phyloP scores from a whole-genome alignment of 2,797 vertebrate genomes.

The Spheniscus humboldti region DNA sequence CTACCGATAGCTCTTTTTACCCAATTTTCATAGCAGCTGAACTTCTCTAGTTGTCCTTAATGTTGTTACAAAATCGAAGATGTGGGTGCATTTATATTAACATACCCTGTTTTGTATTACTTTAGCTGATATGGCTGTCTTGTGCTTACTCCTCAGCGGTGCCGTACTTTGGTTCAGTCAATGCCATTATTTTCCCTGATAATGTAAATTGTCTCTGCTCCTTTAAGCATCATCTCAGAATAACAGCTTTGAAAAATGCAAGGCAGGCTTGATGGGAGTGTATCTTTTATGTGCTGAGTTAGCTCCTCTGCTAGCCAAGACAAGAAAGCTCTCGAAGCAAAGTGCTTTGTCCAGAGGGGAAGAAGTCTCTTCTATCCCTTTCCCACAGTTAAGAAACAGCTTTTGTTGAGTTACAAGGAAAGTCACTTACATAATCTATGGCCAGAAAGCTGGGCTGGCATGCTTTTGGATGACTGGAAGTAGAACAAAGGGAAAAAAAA shows the following conservation, averaged over 20 bases:
- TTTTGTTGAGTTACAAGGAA: neutral
- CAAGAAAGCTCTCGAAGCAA: neutral
- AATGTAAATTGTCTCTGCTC: neutral
- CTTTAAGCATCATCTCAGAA: neutral
- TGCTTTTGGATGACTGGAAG: slow-evolving; percentile 14
- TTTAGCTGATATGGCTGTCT: neutral
- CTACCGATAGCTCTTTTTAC: neutral
- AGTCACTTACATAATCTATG: neutral
- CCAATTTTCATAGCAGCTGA: neutral
- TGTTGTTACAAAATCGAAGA: neutral
- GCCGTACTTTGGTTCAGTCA: neutral
- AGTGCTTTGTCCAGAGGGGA: slow-evolving; percentile 18
- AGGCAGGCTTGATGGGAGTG: neutral
- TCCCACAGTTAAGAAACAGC: slow-evolving; percentile 18
- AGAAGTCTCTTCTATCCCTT: slow-evolving; percentile 5
- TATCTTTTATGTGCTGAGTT: slow-evolving; percentile 21
- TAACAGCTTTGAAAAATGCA: neutral
- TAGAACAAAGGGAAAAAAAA: neutral
- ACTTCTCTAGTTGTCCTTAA: neutral
- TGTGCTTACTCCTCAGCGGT: neutral
- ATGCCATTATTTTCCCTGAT: neutral
- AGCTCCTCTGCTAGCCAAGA: slow-evolving; percentile 16
- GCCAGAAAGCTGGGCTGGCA: neutral
- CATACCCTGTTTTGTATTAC: neutral
- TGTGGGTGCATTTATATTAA: neutral